Evolutionary conservation across 2,113 vertebrate species (phyloP), one percentile per base, ranked within the genome.

Genomic region (Microtus montanus): DNA sequence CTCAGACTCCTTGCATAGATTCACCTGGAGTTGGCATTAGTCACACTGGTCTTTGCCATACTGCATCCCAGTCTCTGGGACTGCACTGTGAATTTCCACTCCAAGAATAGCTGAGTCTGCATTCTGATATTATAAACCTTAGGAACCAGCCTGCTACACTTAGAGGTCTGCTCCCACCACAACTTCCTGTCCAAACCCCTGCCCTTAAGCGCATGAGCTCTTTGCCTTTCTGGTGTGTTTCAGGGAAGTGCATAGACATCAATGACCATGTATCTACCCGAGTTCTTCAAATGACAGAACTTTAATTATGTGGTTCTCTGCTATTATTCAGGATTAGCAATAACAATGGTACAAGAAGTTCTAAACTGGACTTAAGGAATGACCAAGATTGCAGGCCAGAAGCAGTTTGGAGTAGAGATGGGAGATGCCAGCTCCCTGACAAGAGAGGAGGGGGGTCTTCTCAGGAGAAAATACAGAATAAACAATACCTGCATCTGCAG

Each of bases 361-460:
- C 24, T 30, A 44, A 2, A 7, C 5, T 84, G 54, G 44, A 8
- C 52, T 95, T 58, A 1, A 58, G 8, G 74, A 58, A 12, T 54
- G 6, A 3, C 28, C 61, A 17, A 30, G 30, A 68, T 35, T 26
- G 10, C 4, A 38, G 14, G 14, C 83, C 66, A 83, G 66, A 93
- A 54, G 24, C 1, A 0, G 2, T 49, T 4, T 1, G 11, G 28
- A 33, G 38, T 22, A 70, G 35, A 82, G 66, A 17, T 0, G 0
- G 19, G 22, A 33, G 19, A 7, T 24, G 6, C 24, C 80, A 74
- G 17, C 12, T 63, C 5, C 15, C 58, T 54, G 33, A 28, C 6
- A 44, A 11, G 20, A 44, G 5, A 73, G 58, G 33, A 35, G 4
- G 4, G 54, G 4, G 2, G 4, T 35, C 5, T 63, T 61, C 47